Percentiles rank a stretch among this genome's conserved stretches.
These are phyloP conservation scores for Drosophila putrida DNA, from an alignment of 2,888 invertebrate species.

Conservation along the genomic window DNA sequence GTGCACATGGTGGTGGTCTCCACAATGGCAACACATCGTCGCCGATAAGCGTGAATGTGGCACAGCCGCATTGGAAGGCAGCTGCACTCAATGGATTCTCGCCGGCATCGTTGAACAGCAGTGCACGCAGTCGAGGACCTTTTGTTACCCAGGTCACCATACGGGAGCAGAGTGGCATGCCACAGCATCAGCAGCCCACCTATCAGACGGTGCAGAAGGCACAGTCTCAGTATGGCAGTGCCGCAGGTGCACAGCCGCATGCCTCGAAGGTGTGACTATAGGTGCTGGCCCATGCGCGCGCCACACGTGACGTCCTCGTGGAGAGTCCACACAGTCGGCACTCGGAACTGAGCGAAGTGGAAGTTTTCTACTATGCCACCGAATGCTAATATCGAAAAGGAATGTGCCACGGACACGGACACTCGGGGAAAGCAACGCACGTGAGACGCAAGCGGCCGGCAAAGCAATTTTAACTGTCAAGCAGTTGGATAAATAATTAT, in stretches of 20 bases:
- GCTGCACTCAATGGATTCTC: conserved; percentile 84
- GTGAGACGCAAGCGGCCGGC: conserved; percentile 50
- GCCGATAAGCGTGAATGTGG: conserved; percentile 72
- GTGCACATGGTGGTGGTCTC: conserved; percentile 41
- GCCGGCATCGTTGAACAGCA: conserved; percentile 82
- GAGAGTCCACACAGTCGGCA: conserved; percentile 41
- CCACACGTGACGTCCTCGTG: conserved; percentile 67
- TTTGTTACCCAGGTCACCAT: conserved; percentile 89
- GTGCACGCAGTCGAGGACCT: conserved; percentile 86
- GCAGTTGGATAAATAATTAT: conserved; percentile 19
- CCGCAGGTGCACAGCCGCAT: conserved; percentile 81
- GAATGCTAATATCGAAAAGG: conserved; percentile 66
- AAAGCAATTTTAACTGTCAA: conserved; percentile 42
- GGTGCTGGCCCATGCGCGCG: conserved; percentile 83
- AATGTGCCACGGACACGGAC: background rate
- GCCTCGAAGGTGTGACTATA: conserved; percentile 86
- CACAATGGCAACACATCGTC: conserved; percentile 67
- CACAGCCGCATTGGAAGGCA: conserved; percentile 83
- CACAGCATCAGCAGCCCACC: conserved; percentile 74
- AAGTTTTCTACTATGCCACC: conserved; percentile 82
- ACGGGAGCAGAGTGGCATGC: conserved; percentile 85
- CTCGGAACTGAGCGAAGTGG: conserved; percentile 66
- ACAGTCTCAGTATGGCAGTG: conserved; percentile 71
- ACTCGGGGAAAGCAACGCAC: conserved; percentile 3
- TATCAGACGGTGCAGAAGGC: conserved; percentile 83